A percentile compares a stretch with the other conserved stretches of the same genome.
phyloP scores from a whole-genome alignment of 2,113 vertebrate species.

The Zapus hudsonius region DNA sequence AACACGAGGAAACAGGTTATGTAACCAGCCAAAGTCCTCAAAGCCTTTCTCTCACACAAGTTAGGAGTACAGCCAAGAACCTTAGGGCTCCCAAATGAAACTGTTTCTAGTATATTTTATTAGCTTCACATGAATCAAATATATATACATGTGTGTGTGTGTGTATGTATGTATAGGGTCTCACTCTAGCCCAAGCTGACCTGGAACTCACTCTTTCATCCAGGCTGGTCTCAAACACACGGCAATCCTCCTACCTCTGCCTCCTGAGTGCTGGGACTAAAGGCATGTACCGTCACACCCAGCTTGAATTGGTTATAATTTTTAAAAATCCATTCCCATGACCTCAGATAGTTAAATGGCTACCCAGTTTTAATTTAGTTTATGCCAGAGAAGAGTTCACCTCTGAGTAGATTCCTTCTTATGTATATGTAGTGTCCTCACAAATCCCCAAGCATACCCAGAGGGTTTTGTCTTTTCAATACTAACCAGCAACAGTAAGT shows the following conservation, averaged over 20 bases:
- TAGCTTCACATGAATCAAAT: not conserved
- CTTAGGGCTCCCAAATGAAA: not conserved
- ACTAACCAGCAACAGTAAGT: not conserved
- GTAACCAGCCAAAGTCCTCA: not conserved
- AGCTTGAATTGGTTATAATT: no score
- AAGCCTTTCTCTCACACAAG: not conserved
- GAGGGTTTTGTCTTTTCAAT: not conserved
- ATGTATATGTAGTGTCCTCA: not conserved
- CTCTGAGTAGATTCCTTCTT: not conserved
- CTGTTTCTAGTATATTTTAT: rapidly evolving
- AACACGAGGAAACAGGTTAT: not conserved
- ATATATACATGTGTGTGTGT: no score
- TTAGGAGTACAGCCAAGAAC: not conserved
- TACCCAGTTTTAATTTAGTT: not conserved
- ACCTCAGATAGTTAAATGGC: not conserved
- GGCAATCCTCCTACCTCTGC: no score
- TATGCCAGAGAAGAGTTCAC: not conserved
- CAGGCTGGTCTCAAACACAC: no score
- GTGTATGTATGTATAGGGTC: no score
- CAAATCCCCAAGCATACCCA: not conserved
- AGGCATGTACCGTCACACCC: no score
- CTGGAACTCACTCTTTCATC: no score
- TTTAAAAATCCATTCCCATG: not conserved
- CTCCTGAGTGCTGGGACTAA: no score
- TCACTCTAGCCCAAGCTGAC: no score